Percentiles rank a stretch among this genome's conserved stretches.
phyloP scores from a whole-genome alignment of 2,888 invertebrate species.

The Drosophila neonasuta region DNA sequence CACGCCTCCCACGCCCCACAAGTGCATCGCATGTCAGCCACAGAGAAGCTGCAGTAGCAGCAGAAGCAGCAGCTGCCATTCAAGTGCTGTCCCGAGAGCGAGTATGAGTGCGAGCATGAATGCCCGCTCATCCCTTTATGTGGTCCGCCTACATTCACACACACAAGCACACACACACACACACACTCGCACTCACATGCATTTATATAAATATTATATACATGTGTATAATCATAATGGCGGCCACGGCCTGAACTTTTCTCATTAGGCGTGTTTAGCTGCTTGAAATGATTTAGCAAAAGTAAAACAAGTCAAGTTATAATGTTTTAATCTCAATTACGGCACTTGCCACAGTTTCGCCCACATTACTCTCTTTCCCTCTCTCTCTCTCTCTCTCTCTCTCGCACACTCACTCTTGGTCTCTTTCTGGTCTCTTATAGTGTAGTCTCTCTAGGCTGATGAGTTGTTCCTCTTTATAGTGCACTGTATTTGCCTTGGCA shows the following conservation, averaged over 20 bases:
- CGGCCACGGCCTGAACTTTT: slow-evolving; percentile 68
- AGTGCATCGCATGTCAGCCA: slow-evolving; percentile 70
- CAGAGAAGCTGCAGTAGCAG: slow-evolving; percentile 55
- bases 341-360: slow-evolving; percentile 71
- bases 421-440: not conserved
- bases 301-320: slow-evolving; percentile 77
- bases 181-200: slow-evolving; percentile 1
- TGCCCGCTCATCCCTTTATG: slow-evolving; percentile 44
- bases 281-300: slow-evolving; percentile 77
- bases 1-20: slow-evolving; percentile 47
- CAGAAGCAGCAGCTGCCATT: slow-evolving; percentile 54
- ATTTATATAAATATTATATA: slow-evolving; percentile 30
- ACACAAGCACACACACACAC: slow-evolving; percentile 14
- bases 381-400: not conserved
- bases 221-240: slow-evolving; percentile 66
- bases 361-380: slow-evolving; percentile 10
- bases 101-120: slow-evolving; percentile 33
- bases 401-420: not conserved
- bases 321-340: slow-evolving; percentile 77
- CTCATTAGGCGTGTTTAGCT: slow-evolving; percentile 77
- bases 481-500: slow-evolving; percentile 58
- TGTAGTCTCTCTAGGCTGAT: not conserved
- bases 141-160: slow-evolving; percentile 19
- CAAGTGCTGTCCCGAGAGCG: slow-evolving; percentile 58
- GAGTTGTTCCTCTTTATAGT: slow-evolving; percentile 8